A percentile compares a stretch with the other conserved stretches of the same genome.
phyloP scores from a whole-genome alignment of 2,113 vertebrate species.

The Ailurus styani region DNA sequence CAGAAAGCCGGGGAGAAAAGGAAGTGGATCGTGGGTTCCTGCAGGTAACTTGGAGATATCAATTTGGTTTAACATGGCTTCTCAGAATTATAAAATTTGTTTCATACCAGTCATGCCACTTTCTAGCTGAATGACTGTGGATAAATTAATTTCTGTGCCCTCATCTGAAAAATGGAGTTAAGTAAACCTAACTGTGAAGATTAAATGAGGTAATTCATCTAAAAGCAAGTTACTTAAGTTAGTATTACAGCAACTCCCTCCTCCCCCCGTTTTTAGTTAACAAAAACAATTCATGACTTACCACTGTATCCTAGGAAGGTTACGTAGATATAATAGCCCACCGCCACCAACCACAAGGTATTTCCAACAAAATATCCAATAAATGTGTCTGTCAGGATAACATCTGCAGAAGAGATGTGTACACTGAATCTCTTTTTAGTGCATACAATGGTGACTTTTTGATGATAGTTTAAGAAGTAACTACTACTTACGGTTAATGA shows the following conservation, averaged over 20 bases:
- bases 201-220: background rate
- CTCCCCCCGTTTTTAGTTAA: background rate
- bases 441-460: background rate
- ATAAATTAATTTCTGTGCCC: background rate
- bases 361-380: slow-evolving; percentile 90
- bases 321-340: slow-evolving; percentile 97
- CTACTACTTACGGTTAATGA: slow-evolving; percentile 94
- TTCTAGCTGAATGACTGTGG: background rate
- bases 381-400: slow-evolving; percentile 89
- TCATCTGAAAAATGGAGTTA: background rate
- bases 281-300: slow-evolving; percentile 76
- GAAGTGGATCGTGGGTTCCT: background rate
- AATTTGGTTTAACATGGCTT: background rate
- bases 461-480: background rate
- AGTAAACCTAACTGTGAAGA: background rate
- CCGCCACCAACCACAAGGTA: slow-evolving; percentile 93
- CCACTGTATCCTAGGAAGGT: slow-evolving; percentile 98
- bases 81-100: background rate
- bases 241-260: background rate
- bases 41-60: background rate
- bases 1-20: background rate
- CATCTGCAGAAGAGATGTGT: slow-evolving; percentile 83
- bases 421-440: background rate
- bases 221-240: background rate
- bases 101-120: background rate